Evolutionary conservation across 2,113 vertebrate genomes (phyloP), one percentile per base, ranked within the genome.

Genomic region (Struthidea cinerea): DNA sequence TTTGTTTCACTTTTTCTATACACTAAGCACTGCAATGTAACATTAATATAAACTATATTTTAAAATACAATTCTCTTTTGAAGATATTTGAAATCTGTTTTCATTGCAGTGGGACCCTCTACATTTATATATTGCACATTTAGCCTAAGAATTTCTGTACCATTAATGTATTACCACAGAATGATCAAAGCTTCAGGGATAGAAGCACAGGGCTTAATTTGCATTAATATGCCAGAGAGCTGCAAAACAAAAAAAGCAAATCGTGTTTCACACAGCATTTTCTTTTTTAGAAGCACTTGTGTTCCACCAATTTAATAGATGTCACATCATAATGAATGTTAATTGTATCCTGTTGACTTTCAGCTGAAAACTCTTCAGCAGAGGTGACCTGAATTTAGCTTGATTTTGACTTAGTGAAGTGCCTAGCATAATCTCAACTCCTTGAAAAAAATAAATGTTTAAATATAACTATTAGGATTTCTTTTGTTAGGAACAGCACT

Each of bases 271-370:
- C n/a, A 46, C 9, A 57, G 42, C 23, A 86, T 67, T 86, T 92
- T 70, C 73, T 87, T 88, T 27, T 85, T 92, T 74, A 77, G 89
- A 86, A 90, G 76, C 56, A 92, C 64, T 92, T 80, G 16, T 52
- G 20, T 74, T 94, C 59, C 50, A 92, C 13, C 32, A 68, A 57
- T 87, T 89, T 67, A 89, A 81, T 17, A 89, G 52, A 87, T 65
- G 39, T 28, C 77, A 87, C 33, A 87, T 86, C 80, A 73, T 85
- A 87, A 95, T 73, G 44, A 94, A 92, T 1, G 5, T 47, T 90
- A 84, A 95, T 76, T 85, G 74, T 69, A 91, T 75, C 84, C 59
- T 81, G 42, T 52, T 92, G 83, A 93, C 87, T 84, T 94, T 84
- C 60, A 71, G 41, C 37, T 88, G 79, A 95, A 93, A 69, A 90